These are phyloP conservation scores for Sterrhoptilus dennistouni DNA, from an alignment of 2,113 vertebrate species.

Conservation along the genomic window DNA sequence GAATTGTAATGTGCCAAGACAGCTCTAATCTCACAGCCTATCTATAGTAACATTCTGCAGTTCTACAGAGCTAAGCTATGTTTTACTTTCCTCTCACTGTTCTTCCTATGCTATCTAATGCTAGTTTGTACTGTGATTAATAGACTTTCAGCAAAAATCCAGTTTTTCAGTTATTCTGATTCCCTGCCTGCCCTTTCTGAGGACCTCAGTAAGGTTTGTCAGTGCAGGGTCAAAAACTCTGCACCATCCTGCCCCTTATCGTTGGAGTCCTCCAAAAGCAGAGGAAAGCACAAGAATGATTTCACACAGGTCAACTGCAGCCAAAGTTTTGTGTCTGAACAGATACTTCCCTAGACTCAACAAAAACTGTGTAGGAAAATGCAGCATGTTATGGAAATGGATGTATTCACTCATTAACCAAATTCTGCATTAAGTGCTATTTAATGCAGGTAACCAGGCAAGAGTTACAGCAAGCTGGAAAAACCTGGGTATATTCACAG, in stretches of 20 bases:
- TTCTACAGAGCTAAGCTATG: background rate
- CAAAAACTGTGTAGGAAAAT: background rate
- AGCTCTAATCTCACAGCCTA: constrained; percentile 42
- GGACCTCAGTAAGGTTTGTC: background rate
- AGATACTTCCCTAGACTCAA: background rate
- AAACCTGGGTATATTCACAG: background rate
- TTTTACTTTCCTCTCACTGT: constrained; percentile 15
- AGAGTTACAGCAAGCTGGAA: background rate
- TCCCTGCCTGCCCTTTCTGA: background rate
- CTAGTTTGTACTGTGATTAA: constrained; percentile 33
- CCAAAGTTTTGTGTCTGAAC: background rate
- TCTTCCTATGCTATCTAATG: constrained; percentile 25
- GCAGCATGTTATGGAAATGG: background rate
- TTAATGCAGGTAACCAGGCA: background rate
- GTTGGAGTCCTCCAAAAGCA: background rate
- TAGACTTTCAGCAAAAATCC: background rate
- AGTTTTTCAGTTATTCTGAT: background rate
- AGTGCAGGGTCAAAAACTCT: background rate
- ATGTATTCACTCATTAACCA: background rate
- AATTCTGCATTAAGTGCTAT: background rate
- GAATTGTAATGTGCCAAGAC: background rate
- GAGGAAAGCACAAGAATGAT: background rate
- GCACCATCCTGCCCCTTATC: background rate
- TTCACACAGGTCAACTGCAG: background rate
- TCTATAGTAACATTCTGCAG: constrained; percentile 18